Evolutionary conservation across 2,797 vertebrate species (phyloP).

Genomic region (Xiphorhynchus erythropygius): DNA sequence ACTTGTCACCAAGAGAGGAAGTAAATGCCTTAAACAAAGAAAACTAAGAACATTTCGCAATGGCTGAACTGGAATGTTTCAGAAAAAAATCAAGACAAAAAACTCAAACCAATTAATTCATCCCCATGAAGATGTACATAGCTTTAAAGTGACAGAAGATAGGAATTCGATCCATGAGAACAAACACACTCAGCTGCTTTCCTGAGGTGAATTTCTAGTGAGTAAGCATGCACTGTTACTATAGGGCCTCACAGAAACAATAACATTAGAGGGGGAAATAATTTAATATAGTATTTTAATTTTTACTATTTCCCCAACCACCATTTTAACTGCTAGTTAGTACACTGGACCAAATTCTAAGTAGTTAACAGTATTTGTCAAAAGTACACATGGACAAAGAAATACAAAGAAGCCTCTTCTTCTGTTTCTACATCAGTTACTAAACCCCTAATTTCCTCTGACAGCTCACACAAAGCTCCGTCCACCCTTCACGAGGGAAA

Average conservation of each 20-base stretch:
- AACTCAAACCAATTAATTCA: neutral
- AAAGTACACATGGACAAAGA: neutral
- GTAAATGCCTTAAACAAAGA: neutral
- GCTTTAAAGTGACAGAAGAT: neutral
- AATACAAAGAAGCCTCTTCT: conserved; percentile 33
- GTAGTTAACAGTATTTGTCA: neutral
- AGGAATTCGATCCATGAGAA: neutral
- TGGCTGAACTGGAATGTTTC: neutral
- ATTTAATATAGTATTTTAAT: neutral
- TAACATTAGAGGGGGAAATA: neutral
- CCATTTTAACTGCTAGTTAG: neutral
- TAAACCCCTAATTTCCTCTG: conserved; percentile 25
- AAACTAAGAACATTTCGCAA: neutral
- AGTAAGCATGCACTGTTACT: neutral
- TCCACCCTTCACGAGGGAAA: neutral
- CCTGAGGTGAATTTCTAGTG: neutral
- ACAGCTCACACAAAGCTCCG: neutral
- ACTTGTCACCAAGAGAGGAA: neutral
- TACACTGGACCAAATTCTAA: neutral
- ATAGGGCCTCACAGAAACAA: rapidly evolving
- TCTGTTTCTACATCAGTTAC: conserved; percentile 20
- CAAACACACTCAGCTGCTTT: neutral
- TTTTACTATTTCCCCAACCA: neutral
- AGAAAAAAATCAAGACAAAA: neutral
- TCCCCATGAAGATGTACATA: neutral